Percentiles rank a stretch among this genome's conserved stretches.
phyloP scores from a whole-genome alignment of 1,140 invertebrate genomes.

The Samia ricini region DNA sequence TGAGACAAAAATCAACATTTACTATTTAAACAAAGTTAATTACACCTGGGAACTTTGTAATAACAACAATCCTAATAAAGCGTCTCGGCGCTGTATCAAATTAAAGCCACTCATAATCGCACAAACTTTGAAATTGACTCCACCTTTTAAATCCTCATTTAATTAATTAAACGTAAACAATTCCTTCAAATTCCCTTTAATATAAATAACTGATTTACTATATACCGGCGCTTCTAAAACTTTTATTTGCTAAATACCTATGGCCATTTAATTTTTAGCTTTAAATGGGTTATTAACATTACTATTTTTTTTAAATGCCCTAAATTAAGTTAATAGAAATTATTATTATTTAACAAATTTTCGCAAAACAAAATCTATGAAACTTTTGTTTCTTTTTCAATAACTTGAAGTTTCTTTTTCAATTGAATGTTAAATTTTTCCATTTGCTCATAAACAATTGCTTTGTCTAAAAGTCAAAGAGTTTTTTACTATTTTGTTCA shows the following conservation, averaged over 20 bases:
- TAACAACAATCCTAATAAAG: slow-evolving; percentile 18
- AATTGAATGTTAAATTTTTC: too few species aligned
- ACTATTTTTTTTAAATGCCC: too few species aligned
- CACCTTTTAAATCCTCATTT: background rate
- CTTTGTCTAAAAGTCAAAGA: too few species aligned
- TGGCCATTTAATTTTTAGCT: background rate
- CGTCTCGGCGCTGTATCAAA: slow-evolving; percentile 7
- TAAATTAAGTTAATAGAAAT: too few species aligned
- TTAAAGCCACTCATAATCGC: background rate
- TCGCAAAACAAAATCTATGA: too few species aligned
- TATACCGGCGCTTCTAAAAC: background rate
- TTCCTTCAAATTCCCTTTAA: background rate
- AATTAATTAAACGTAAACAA: background rate
- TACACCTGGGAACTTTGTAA: background rate
- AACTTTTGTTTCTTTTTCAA: too few species aligned
- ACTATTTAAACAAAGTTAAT: background rate
- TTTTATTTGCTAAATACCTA: background rate
- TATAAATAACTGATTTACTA: background rate
- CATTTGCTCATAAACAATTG: too few species aligned
- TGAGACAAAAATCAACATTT: background rate
- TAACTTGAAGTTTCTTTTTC: too few species aligned
- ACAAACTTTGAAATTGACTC: slow-evolving; percentile 7
- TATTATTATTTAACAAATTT: too few species aligned
- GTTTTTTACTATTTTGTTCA: too few species aligned
- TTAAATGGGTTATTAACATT: background rate